A percentile compares a stretch with the other conserved stretches of the same genome.
phyloP scores from a whole-genome alignment of 92 coral and sea anemone genomes.

The Pocillopora grandis region DNA sequence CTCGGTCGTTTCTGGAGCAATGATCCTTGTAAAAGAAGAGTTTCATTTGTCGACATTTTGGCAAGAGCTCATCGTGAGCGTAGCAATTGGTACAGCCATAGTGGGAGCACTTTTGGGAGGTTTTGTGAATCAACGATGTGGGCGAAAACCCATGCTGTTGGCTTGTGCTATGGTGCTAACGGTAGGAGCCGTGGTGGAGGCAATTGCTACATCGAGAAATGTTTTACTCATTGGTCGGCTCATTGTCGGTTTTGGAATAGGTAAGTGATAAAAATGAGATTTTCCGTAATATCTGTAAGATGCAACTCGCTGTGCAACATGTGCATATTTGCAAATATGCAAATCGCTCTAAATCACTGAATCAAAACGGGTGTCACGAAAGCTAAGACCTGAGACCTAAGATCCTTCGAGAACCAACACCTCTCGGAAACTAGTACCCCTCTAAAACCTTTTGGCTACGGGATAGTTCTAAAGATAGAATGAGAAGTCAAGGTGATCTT shows the following conservation, averaged over 20 bases:
- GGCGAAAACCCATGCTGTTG: constrained; percentile 78
- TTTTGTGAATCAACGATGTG: constrained; percentile 65
- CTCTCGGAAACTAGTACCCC: too few species aligned
- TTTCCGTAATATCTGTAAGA: not conserved
- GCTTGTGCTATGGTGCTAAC: constrained; percentile 76
- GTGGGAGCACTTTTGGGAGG: constrained; percentile 82
- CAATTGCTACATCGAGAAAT: constrained; percentile 58
- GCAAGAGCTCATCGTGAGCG: constrained; percentile 93
- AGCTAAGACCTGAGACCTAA: too few species aligned
- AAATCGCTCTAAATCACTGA: too few species aligned
- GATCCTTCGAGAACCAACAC: too few species aligned
- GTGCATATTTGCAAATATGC: too few species aligned
- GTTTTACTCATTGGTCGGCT: constrained; percentile 77
- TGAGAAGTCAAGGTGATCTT: too few species aligned
- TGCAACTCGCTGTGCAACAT: too few species aligned
- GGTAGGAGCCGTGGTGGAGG: constrained; percentile 87
- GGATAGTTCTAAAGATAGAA: too few species aligned
- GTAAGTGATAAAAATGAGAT: constrained; percentile 42
- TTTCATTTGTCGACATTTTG: constrained; percentile 72
- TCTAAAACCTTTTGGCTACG: too few species aligned
- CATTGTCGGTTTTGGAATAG: constrained; percentile 88
- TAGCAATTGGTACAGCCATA: constrained; percentile 82
- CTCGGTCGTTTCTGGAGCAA: constrained; percentile 92
- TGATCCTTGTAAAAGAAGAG: constrained; percentile 34
- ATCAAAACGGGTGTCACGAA: too few species aligned